Evolutionary conservation across 1,140 invertebrate genomes (phyloP).

Genomic region (Ladona fulva): DNA sequence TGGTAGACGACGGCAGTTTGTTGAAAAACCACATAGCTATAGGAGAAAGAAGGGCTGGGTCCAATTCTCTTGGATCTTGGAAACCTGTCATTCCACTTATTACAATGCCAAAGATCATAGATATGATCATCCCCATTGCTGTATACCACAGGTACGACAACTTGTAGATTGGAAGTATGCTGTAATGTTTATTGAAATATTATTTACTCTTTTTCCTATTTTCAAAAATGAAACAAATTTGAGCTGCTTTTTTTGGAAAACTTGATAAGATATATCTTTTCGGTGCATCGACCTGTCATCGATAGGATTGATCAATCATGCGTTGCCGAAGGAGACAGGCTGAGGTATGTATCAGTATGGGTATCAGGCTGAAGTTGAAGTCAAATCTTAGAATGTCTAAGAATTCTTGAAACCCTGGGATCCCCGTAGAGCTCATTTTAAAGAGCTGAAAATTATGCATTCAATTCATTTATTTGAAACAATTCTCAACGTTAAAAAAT

Average conservation of each 20-base stretch:
- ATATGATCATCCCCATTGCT: conserved; percentile 60
- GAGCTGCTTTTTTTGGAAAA: neutral
- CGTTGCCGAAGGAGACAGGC: conserved; percentile 39
- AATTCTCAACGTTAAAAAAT: too few species aligned
- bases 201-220: neutral
- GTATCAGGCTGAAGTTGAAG: too few species aligned
- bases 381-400: too few species aligned
- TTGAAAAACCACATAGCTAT: neutral
- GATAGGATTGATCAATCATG: conserved; percentile 35
- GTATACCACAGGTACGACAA: conserved; percentile 70
- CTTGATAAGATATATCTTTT: neutral
- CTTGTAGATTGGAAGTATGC: conserved; percentile 43
- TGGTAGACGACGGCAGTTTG: neutral
- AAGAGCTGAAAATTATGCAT: too few species aligned
- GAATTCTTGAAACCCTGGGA: too few species aligned
- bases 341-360: too few species aligned
- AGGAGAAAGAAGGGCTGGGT: conserved; percentile 45
- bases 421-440: too few species aligned
- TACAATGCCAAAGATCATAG: conserved; percentile 57
- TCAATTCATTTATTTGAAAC: too few species aligned
- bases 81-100: conserved; percentile 58
- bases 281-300: neutral
- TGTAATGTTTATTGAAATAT: conserved; percentile 5
- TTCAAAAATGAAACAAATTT: neutral
- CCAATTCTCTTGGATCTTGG: conserved; percentile 42